These are phyloP conservation scores for Zaprionus lineosus DNA, from an alignment of 2,888 invertebrate genomes.

Conservation along the genomic window DNA sequence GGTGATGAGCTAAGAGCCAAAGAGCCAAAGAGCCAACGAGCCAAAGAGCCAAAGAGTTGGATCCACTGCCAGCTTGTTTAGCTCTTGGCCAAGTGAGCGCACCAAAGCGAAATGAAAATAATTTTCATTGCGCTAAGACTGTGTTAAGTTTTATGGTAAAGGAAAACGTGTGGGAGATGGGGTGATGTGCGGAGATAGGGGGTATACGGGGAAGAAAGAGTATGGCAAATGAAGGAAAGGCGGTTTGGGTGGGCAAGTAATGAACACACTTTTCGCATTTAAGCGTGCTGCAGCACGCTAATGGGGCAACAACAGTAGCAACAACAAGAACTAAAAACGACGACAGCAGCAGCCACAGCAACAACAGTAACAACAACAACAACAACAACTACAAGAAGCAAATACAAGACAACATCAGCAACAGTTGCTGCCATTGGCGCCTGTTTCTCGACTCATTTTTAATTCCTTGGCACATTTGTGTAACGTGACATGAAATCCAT, in stretches of 20 bases:
- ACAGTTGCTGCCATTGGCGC: constrained; percentile 64
- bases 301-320: constrained; percentile 64
- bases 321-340: constrained; percentile 2
- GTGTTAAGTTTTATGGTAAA: constrained; percentile 2
- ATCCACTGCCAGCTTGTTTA: constrained; percentile 37
- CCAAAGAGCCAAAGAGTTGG: constrained; percentile 42
- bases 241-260: constrained; percentile 46
- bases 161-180: neutral
- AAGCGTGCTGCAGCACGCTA: constrained; percentile 71
- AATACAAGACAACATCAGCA: constrained; percentile 59
- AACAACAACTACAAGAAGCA: constrained; percentile 46
- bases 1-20: constrained; percentile 7
- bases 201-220: neutral
- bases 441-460: constrained; percentile 71
- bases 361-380: constrained; percentile 25
- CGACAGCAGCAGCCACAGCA: constrained; percentile 10
- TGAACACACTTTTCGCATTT: constrained; percentile 78
- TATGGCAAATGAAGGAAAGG: neutral
- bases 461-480: constrained; percentile 76
- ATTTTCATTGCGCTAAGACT: constrained; percentile 68
- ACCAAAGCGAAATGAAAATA: constrained; percentile 74
- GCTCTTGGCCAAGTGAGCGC: constrained; percentile 75
- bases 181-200: neutral
- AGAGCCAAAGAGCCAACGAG: constrained; percentile 19
- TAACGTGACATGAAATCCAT: constrained; percentile 78